phyloP scores from a whole-genome alignment of 2,797 vertebrate genomes.

The Alauda arvensis region DNA sequence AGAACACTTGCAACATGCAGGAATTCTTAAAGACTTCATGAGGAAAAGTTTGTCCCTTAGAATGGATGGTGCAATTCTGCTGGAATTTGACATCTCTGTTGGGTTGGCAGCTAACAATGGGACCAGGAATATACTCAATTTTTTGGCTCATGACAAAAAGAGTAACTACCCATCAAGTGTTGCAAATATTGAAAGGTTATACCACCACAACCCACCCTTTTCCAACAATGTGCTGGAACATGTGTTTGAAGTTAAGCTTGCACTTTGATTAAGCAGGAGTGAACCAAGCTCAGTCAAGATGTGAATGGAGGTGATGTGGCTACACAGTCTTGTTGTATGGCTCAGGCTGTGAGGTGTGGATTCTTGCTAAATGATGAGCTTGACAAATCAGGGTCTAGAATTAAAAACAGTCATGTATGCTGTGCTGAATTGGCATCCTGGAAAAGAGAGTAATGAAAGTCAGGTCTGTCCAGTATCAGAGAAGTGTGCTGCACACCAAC shows the following conservation, averaged over 20 bases:
- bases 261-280: slow-evolving; percentile 11
- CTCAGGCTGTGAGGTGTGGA: neutral
- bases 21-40: neutral
- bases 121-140: neutral
- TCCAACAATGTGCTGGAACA: slow-evolving; percentile 16
- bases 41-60: neutral
- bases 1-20: neutral
- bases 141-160: slow-evolving; percentile 32
- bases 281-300: neutral
- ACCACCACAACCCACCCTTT: neutral
- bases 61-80: neutral
- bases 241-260: slow-evolving; percentile 42
- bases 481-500: neutral
- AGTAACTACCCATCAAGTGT: slow-evolving; percentile 20
- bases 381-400: neutral
- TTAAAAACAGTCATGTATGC: neutral
- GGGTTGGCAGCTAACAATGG: slow-evolving; percentile 3
- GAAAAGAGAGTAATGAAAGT: neutral
- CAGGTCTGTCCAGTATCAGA: neutral
- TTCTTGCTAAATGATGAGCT: neutral
- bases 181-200: slow-evolving; percentile 43
- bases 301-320: neutral
- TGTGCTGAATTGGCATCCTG: neutral
- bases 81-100: slow-evolving; percentile 4
- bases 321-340: neutral